A percentile compares a stretch with the other conserved stretches of the same genome.
phyloP scores from a whole-genome alignment of 2,797 vertebrate species.

The Rhynchotus rufescens region DNA sequence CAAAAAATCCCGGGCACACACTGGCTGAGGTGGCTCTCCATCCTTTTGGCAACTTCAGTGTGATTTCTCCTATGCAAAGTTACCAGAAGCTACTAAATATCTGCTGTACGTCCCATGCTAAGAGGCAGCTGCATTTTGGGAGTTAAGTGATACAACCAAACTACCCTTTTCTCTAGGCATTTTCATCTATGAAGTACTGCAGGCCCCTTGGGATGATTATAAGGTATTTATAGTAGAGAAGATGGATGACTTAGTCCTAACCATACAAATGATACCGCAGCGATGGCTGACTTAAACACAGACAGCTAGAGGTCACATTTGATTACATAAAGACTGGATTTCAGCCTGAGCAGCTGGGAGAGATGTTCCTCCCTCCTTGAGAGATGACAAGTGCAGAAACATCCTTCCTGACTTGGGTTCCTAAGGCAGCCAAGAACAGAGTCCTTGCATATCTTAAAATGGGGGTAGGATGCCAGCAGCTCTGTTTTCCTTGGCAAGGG shows the following conservation, averaged over 20 bases:
- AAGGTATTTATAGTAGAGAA: slow-evolving; percentile 71
- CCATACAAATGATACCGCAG: not conserved
- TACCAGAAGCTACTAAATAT: not conserved
- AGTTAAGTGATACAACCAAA: not conserved
- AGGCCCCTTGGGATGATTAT: slow-evolving; percentile 43
- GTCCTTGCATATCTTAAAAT: not conserved
- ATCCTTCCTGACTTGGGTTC: not conserved
- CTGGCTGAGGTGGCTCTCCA: not conserved
- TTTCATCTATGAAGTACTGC: slow-evolving; percentile 22
- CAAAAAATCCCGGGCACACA: not conserved
- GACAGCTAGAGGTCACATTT: slow-evolving; percentile 64
- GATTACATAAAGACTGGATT: slow-evolving; percentile 62
- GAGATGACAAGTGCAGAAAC: not conserved
- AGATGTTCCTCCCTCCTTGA: slow-evolving; percentile 26
- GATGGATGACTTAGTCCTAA: slow-evolving; percentile 63
- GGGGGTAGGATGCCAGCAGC: not conserved
- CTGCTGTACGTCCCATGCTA: not conserved
- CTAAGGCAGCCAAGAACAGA: not conserved
- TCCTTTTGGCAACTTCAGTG: not conserved
- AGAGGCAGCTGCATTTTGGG: not conserved
- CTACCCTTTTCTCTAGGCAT: not conserved
- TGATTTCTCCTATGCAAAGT: not conserved
- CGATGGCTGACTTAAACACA: slow-evolving; percentile 12
- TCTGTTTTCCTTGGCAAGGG: slow-evolving; percentile 39
- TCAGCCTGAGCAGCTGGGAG: slow-evolving; percentile 24